These are phyloP conservation scores for Dysmachus trigonus DNA, from an alignment of 2,888 invertebrate genomes.

Conservation along the genomic window DNA sequence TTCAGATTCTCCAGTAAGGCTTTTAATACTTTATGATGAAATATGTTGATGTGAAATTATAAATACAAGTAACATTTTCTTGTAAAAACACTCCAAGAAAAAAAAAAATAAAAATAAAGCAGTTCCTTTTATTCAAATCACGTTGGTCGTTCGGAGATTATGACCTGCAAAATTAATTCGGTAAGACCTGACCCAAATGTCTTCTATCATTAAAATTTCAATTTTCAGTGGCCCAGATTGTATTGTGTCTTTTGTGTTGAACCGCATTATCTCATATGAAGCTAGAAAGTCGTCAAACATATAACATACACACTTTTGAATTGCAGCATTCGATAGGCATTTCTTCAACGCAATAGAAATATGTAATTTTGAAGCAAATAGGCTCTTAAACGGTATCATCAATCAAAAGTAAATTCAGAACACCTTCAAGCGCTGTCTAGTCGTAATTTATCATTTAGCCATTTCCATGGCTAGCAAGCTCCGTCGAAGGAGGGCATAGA, in stretches of 20 bases:
- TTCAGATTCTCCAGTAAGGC: no score
- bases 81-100: neutral
- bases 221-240: neutral
- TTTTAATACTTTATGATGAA: no score
- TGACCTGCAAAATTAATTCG: neutral
- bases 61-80: no score
- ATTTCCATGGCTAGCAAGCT: neutral
- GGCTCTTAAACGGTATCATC: neutral
- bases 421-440: neutral
- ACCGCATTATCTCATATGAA: neutral
- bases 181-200: neutral
- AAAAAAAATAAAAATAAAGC: neutral
- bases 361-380: neutral
- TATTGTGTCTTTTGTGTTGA: neutral
- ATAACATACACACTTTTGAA: neutral
- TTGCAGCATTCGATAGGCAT: neutral
- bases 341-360: neutral
- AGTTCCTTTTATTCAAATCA: neutral
- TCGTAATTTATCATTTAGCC: slow-evolving; percentile 1
- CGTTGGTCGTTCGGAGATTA: neutral
- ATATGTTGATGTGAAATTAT: no score
- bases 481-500: neutral
- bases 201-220: neutral
- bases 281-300: neutral
- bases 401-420: slow-evolving; percentile 8